These are phyloP conservation scores for Phorcus lineatus DNA, from an alignment of 2,888 invertebrate genomes.

Conservation along the genomic window DNA sequence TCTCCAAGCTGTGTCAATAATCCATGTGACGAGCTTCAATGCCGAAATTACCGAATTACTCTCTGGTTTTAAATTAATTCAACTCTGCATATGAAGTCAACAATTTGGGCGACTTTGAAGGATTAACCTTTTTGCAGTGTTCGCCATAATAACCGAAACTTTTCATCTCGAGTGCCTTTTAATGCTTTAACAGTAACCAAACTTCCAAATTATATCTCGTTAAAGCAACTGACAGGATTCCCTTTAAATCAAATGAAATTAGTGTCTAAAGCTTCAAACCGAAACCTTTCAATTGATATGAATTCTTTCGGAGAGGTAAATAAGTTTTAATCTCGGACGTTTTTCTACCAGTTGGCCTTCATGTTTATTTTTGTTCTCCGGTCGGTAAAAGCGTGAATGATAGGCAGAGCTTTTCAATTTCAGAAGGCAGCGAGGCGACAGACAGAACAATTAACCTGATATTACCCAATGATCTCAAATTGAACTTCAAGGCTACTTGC, in stretches of 20 bases:
- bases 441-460: not conserved
- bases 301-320: too few species aligned
- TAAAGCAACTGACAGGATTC: too few species aligned
- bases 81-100: not conserved
- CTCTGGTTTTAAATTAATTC: not conserved
- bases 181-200: too few species aligned
- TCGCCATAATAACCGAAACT: not conserved
- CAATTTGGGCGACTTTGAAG: not conserved
- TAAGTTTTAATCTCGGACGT: too few species aligned
- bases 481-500: slow-evolving; percentile 21
- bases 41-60: not conserved
- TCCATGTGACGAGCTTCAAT: not conserved
- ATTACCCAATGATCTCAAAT: slow-evolving; percentile 16
- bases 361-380: too few species aligned
- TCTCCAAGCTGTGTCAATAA: not conserved
- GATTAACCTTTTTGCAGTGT: not conserved
- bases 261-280: too few species aligned
- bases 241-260: too few species aligned
- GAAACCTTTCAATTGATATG: too few species aligned
- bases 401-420: too few species aligned
- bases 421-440: not conserved
- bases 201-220: too few species aligned
- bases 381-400: too few species aligned
- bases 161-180: not conserved
- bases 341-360: too few species aligned